phyloP scores from a whole-genome alignment of 2,797 vertebrate genomes.

The Rhodeus uyekii region DNA sequence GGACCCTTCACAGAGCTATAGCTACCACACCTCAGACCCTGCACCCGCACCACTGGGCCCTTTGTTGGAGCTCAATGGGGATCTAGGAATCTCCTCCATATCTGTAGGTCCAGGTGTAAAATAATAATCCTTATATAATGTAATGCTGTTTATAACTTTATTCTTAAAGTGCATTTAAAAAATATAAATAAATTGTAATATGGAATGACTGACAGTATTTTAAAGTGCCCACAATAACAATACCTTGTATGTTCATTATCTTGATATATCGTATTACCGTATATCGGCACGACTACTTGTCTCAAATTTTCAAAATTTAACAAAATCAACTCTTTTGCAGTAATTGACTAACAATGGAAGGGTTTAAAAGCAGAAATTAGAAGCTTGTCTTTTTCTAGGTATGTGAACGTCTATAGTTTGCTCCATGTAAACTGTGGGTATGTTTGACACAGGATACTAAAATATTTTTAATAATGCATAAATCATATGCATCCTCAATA shows the following conservation, averaged over 20 bases:
- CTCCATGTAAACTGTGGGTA: too few relatives aligned
- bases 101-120: neutral
- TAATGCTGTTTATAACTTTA: neutral
- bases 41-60: conserved; percentile 8
- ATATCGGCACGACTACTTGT: neutral
- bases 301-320: neutral
- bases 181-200: neutral
- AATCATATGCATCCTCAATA: too few relatives aligned
- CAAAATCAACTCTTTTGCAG: neutral
- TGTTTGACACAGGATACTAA: too few relatives aligned
- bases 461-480: too few relatives aligned
- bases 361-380: neutral
- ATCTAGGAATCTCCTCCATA: conserved; percentile 18
- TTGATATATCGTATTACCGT: neutral
- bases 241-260: neutral
- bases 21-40: conserved; percentile 33
- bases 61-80: conserved; percentile 63
- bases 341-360: neutral
- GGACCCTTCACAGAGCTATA: conserved; percentile 58
- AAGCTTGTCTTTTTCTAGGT: neutral
- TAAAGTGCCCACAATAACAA: neutral
- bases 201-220: neutral
- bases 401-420: too few relatives aligned
- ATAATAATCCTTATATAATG: neutral
- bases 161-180: neutral